phyloP scores from a whole-genome alignment of 2,888 invertebrate species.

The Stenotaenia linearis region DNA sequence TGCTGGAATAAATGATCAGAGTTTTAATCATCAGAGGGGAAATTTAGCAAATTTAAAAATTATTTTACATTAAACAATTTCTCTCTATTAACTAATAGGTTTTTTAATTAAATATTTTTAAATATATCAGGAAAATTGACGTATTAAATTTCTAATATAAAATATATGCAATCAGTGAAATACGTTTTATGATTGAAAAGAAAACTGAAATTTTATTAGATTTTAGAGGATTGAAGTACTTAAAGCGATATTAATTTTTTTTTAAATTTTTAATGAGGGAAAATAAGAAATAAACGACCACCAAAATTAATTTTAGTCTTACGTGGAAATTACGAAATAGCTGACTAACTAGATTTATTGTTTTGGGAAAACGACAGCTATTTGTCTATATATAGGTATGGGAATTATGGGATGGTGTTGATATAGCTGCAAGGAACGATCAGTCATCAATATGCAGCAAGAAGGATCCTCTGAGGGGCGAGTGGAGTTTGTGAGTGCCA shows the following conservation, averaged over 20 bases:
- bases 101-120: too few species aligned
- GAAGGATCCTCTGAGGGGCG: background rate
- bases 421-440: constrained; percentile 20
- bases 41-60: too few species aligned
- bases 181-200: too few species aligned
- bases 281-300: background rate
- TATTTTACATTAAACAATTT: too few species aligned
- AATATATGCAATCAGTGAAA: background rate
- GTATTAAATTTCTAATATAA: too few species aligned
- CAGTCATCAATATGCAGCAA: constrained; percentile 10
- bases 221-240: too few species aligned
- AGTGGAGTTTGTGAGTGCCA: background rate
- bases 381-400: background rate
- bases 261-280: background rate
- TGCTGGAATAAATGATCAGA: background rate
- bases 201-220: too few species aligned
- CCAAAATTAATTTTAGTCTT: background rate
- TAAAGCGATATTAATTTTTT: background rate
- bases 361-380: background rate
- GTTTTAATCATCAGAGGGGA: background rate
- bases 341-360: background rate
- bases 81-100: too few species aligned
- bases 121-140: too few species aligned
- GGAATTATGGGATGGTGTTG: constrained; percentile 16
- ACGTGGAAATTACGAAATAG: background rate